Percentiles rank a stretch among this genome's conserved stretches.
These are phyloP conservation scores for Dromius quadrimaculatus DNA, from an alignment of 2,888 invertebrate species.

Conservation along the genomic window DNA sequence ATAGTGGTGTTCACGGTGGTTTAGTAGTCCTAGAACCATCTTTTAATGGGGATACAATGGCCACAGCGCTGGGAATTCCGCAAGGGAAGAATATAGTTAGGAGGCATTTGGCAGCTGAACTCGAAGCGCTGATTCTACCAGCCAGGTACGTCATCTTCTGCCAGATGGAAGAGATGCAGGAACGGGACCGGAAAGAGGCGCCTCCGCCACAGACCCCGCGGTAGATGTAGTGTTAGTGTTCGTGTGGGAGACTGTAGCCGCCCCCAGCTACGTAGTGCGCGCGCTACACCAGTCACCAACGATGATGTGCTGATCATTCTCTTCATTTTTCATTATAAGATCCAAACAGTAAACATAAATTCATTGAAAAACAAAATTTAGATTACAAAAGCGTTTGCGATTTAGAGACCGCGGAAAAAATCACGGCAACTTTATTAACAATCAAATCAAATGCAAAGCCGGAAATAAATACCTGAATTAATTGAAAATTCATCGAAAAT, in stretches of 20 bases:
- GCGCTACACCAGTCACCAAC: slow-evolving; percentile 11
- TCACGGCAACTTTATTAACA: too few relatives aligned
- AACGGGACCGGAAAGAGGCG: slow-evolving; percentile 64
- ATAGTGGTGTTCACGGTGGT: slow-evolving; percentile 96
- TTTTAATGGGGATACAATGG: slow-evolving; percentile 95
- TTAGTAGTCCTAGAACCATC: slow-evolving; percentile 93
- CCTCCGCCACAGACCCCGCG: slow-evolving; percentile 42
- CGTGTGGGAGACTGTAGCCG: slow-evolving; percentile 13
- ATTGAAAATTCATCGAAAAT: too few relatives aligned
- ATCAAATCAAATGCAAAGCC: too few relatives aligned
- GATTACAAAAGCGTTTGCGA: too few relatives aligned
- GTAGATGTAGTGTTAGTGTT: slow-evolving; percentile 23
- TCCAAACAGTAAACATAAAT: too few relatives aligned
- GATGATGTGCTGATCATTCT: too few relatives aligned
- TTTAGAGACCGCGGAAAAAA: too few relatives aligned
- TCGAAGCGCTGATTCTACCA: slow-evolving; percentile 90
- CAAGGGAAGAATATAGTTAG: slow-evolving; percentile 93
- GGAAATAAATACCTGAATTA: too few relatives aligned
- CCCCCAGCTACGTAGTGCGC: slow-evolving; percentile 8
- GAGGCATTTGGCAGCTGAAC: slow-evolving; percentile 90
- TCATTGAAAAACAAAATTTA: too few relatives aligned
- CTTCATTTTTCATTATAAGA: too few relatives aligned
- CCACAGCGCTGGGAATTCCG: slow-evolving; percentile 91
- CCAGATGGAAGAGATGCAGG: slow-evolving; percentile 87
- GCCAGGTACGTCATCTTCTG: slow-evolving; percentile 93